These are phyloP conservation scores for Nemotelus pantherinus DNA, from an alignment of 2,888 invertebrate genomes.

Conservation along the genomic window DNA sequence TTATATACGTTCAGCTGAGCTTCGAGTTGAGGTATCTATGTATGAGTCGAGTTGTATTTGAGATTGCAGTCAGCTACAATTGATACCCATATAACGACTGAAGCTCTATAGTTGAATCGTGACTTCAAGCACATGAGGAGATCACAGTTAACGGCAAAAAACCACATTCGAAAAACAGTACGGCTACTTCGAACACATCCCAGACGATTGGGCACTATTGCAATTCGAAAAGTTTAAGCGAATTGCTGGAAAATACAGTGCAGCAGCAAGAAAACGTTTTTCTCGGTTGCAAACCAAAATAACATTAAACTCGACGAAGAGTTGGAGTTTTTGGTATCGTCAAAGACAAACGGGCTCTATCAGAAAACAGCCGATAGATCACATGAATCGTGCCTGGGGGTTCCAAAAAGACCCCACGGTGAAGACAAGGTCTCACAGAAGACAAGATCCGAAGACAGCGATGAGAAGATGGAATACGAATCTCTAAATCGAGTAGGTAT, in stretches of 20 bases:
- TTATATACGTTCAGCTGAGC: not conserved
- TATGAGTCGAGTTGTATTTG: constrained; percentile 19
- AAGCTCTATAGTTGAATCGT: constrained; percentile 44
- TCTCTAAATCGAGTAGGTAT: too few species aligned
- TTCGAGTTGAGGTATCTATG: too few species aligned
- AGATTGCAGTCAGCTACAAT: constrained; percentile 17
- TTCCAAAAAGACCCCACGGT: constrained; percentile 38
- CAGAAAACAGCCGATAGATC: constrained; percentile 48
- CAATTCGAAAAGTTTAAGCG: constrained; percentile 9
- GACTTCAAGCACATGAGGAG: constrained; percentile 44
- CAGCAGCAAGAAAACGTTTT: not conserved
- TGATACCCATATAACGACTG: constrained; percentile 1
- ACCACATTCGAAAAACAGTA: constrained; percentile 32
- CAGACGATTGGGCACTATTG: constrained; percentile 20
- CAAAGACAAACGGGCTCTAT: constrained; percentile 45
- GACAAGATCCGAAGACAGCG: constrained; percentile 25
- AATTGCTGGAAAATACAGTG: constrained; percentile 2
- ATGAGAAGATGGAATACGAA: constrained; percentile 39
- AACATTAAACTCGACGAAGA: constrained; percentile 8
- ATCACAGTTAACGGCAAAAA: constrained; percentile 42
- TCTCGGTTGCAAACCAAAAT: not conserved
- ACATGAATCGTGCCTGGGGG: constrained; percentile 47
- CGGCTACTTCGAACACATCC: constrained; percentile 26
- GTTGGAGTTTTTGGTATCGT: constrained; percentile 12
- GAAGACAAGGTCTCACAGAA: constrained; percentile 35